phyloP scores from a whole-genome alignment of 2,113 vertebrate genomes.

The Egretta garzetta region DNA sequence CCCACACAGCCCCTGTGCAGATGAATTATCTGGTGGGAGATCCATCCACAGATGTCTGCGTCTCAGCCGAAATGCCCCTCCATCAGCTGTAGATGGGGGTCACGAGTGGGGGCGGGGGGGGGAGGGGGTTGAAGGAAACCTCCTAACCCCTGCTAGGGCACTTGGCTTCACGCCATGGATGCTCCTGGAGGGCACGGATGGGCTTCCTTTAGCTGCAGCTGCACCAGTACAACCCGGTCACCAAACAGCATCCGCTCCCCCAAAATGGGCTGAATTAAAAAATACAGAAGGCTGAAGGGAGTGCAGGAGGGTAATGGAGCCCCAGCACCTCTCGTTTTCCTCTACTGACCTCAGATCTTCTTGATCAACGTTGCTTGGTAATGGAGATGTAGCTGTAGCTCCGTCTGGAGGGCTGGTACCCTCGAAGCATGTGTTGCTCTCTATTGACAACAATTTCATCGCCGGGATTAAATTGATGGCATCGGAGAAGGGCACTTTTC shows the following conservation, averaged over 20 bases:
- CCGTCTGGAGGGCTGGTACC: fast-evolving
- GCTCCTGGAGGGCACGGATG: background rate
- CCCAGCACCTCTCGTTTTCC: background rate
- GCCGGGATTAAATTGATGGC: background rate
- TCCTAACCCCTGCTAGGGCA: background rate
- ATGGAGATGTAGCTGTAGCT: background rate
- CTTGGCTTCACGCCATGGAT: background rate
- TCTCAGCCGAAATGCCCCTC: background rate
- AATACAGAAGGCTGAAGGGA: no score
- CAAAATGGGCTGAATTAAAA: background rate
- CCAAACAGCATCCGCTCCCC: background rate
- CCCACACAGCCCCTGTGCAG: background rate
- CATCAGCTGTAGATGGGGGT: no score
- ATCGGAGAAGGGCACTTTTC: background rate
- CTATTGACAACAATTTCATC: background rate
- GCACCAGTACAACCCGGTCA: fast-evolving
- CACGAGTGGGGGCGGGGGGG: no score
- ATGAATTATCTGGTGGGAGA: no score
- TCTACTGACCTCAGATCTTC: background rate
- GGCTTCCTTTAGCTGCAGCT: background rate
- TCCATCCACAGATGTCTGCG: no score
- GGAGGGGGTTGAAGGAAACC: background rate
- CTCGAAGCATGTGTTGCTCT: background rate
- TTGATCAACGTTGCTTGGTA: background rate
- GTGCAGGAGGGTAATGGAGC: background rate